Conservation (phyloP, 1,140 invertebrate genomes). For the Drosophila nikananu region DNA sequence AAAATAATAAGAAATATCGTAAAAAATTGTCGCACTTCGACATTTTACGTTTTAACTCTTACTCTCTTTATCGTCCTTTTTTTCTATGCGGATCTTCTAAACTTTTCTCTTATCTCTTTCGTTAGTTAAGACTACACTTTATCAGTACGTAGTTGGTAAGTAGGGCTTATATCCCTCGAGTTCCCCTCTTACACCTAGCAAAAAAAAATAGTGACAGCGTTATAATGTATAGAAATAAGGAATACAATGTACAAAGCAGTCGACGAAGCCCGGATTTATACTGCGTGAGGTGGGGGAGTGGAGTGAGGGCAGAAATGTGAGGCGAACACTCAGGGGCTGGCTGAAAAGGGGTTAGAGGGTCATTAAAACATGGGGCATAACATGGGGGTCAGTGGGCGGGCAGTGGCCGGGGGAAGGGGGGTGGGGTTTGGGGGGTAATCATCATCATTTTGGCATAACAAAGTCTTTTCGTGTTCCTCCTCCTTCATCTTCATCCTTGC, state of each 20-base stretch:
- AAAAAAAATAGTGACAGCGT: conserved; percentile 21
- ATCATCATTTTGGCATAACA: conserved; percentile 45
- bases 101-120: conserved; percentile 6
- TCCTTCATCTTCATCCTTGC: neutral
- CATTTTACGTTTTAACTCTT: neutral
- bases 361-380: conserved; percentile 18
- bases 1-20: neutral
- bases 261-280: conserved; percentile 49
- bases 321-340: neutral
- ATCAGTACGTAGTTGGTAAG: conserved; percentile 34
- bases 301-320: neutral
- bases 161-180: conserved; percentile 6
- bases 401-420: neutral
- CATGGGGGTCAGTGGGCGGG: conserved; percentile 14
- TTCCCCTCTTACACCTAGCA: conserved; percentile 31
- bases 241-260: conserved; percentile 65
- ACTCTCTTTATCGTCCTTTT: neutral
- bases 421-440: neutral
- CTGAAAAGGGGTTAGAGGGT: neutral
- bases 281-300: neutral
- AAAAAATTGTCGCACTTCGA: conserved; percentile 14
- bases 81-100: neutral
- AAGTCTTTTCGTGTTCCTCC: conserved; percentile 29
- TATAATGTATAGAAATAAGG: conserved; percentile 30
- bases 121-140: conserved; percentile 25